Conservation (phyloP, 2,888 invertebrate genomes). For the Cataglyphis albicans region DNA sequence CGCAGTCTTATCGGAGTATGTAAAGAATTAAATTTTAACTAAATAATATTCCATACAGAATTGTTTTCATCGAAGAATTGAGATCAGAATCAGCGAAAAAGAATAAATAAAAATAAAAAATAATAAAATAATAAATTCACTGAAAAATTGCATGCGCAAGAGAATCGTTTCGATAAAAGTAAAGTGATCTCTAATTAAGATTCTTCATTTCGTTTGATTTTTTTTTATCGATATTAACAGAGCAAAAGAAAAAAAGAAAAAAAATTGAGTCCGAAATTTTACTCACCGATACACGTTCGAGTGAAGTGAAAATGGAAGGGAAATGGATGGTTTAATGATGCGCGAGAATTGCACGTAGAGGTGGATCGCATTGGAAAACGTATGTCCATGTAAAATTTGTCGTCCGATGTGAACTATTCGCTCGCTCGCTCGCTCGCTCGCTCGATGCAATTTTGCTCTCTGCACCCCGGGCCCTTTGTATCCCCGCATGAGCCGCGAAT, state of each 20-base stretch:
- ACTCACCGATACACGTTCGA: neutral
- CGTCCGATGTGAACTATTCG: conserved; percentile 10
- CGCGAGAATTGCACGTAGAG: conserved; percentile 32
- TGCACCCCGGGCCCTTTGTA: conserved; percentile 20
- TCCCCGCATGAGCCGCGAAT: conserved; percentile 23
- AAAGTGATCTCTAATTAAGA: neutral
- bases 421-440: conserved; percentile 8
- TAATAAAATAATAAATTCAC: no score
- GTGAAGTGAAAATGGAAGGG: conserved; percentile 19
- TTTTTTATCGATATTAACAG: no score
- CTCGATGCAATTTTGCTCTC: conserved; percentile 41
- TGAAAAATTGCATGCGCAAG: conserved; percentile 6
- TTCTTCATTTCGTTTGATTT: no score
- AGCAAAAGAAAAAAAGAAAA: no score
- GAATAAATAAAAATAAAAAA: no score
- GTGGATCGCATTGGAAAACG: conserved; percentile 27
- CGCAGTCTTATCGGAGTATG: neutral
- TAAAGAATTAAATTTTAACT: conserved; percentile 3
- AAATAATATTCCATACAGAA: neutral
- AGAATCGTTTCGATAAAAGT: neutral
- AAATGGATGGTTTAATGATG: conserved; percentile 31
- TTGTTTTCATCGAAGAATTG: neutral
- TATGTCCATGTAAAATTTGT: conserved; percentile 43
- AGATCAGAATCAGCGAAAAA: neutral
- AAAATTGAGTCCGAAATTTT: conserved; percentile 4